Conservation (phyloP, 2,797 vertebrate species). For the Hypotaenidia philippensis region DNA sequence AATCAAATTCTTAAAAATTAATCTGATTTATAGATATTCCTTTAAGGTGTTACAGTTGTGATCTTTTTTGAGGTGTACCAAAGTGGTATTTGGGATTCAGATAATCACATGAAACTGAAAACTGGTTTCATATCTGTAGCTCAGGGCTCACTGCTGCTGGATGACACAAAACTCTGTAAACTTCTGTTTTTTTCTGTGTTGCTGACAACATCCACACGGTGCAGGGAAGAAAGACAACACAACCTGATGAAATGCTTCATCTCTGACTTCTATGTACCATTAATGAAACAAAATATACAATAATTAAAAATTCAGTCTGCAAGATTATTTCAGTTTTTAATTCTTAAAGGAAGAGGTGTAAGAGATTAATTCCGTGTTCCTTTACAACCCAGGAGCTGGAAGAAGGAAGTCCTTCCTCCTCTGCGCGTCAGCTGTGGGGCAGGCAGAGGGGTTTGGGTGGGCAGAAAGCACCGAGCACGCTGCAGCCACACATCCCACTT, state of each 20-base stretch:
- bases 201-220: not conserved
- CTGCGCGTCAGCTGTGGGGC: accelerated
- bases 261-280: not conserved
- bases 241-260: not conserved
- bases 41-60: not conserved
- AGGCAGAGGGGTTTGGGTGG: not conserved
- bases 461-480: not conserved
- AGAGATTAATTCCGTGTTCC: not conserved
- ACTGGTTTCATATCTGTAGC: not conserved
- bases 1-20: not conserved
- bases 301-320: not conserved
- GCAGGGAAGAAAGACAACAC: not conserved
- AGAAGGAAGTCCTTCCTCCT: not conserved
- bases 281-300: not conserved
- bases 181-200: not conserved
- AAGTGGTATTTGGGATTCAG: not conserved
- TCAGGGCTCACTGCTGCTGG: not conserved
- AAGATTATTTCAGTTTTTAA: not conserved
- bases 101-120: not conserved
- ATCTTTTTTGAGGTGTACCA: not conserved
- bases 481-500: not conserved
- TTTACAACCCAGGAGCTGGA: not conserved
- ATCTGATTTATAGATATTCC: not conserved
- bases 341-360: not conserved
- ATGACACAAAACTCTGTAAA: not conserved